These are phyloP conservation scores for Bombus turneri DNA, from an alignment of 1,140 invertebrate genomes.

Conservation along the genomic window DNA sequence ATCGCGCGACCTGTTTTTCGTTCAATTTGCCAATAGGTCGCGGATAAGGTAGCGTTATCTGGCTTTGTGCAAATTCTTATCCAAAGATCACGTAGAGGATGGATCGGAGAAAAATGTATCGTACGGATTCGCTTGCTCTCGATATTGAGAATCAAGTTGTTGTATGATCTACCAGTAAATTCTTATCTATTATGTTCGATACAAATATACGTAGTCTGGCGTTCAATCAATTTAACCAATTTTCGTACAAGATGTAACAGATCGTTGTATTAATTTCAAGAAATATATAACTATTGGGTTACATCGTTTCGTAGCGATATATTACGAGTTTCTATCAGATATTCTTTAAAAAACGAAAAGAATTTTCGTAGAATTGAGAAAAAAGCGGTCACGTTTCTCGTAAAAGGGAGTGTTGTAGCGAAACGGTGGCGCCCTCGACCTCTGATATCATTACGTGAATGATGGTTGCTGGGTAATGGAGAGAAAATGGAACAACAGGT, in stretches of 20 bases:
- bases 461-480: conserved; percentile 53
- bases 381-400: not conserved
- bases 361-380: not conserved
- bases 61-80: not conserved
- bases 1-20: not conserved
- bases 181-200: not conserved
- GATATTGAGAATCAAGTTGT: not conserved
- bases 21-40: not conserved
- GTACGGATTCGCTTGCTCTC: not conserved
- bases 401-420: not conserved
- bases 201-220: too few relatives aligned
- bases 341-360: too few relatives aligned
- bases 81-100: not conserved
- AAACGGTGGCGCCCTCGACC: not conserved
- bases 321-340: not conserved
- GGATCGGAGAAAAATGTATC: not conserved
- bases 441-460: conserved; percentile 57
- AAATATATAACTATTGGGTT: not conserved
- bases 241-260: not conserved
- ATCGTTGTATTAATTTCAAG: not conserved
- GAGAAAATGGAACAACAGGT: conserved; percentile 62
- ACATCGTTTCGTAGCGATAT: not conserved
- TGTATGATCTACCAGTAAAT: not conserved
- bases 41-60: not conserved
- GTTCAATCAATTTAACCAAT: not conserved